Evolutionary conservation across 2,888 invertebrate species (phyloP).

Genomic region (Lithophane leautieri): DNA sequence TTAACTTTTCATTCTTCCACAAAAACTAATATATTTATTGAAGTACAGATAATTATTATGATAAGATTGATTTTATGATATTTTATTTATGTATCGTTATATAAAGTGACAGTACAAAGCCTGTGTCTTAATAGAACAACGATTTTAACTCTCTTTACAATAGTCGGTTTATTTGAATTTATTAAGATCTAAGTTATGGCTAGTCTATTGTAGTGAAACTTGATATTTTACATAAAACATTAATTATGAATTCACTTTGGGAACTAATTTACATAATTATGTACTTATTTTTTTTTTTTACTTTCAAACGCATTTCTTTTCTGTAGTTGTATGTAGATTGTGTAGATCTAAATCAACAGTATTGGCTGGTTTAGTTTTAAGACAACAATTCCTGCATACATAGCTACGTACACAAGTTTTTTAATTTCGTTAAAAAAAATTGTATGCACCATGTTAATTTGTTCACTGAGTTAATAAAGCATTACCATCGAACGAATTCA

Average conservation of each 20-base stretch:
- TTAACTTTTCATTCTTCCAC: conserved; percentile 49
- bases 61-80: conserved; percentile 55
- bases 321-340: neutral
- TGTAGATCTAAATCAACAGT: neutral
- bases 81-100: conserved; percentile 43
- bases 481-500: neutral
- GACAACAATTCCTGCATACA: neutral
- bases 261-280: neutral
- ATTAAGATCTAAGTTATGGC: conserved; percentile 60
- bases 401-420: neutral
- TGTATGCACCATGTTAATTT: neutral
- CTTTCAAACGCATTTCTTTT: conserved; percentile 17
- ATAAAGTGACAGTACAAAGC: conserved; percentile 76
- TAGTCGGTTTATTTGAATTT: conserved; percentile 58
- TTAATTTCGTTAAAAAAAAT: neutral
- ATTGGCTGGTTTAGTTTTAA: conserved; percentile 15
- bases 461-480: neutral
- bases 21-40: conserved; percentile 66
- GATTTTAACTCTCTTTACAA: conserved; percentile 63
- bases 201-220: conserved; percentile 57
- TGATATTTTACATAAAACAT: conserved; percentile 36
- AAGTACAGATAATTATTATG: conserved; percentile 43
- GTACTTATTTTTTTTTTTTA: neutral
- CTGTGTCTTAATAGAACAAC: conserved; percentile 79
- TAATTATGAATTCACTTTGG: conserved; percentile 48